Evolutionary conservation across 2,113 vertebrate species (phyloP), one percentile per base, ranked within the genome.

Genomic region (Etheostoma cragini): DNA sequence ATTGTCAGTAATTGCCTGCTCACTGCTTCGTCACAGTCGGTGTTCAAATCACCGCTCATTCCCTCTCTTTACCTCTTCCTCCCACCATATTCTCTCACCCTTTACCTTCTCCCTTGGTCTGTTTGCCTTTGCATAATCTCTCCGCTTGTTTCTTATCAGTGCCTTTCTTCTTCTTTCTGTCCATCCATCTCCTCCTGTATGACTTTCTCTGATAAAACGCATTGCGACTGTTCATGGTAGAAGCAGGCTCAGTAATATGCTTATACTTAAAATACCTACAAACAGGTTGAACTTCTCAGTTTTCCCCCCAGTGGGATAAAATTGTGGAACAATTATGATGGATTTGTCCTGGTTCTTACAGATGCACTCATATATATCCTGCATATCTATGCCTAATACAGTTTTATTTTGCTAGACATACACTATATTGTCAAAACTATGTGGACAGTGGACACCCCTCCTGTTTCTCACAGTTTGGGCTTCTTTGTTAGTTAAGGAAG

Each of bases 1-100:
- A 89, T 86, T 78, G 90, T 84, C 83, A 80, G 87, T 90, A 85
- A 91, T 93, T 86, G 86, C 80, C 80, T 79, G 62, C 54, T 89
- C 64, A 53, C 81, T 72, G 80, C 78, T 88, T 58, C 4, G 7
- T 91, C 84, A 75, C 78, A 80, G 84, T 72, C 77, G 19, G 77
- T 33, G 13, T 80, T 83, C 60, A 87, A 75, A 83, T 68, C 80
- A 47, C 77, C 0, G 35, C 76, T 84, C 38, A 7, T 74, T 82
- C 68, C 30, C 69, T 35, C 35, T 61, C 33, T 80, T 77, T 62
- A 62, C 60, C 73, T 58, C 50, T 50, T 75, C 54, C 65, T 53
- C 57, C 46, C 77, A 49, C 50, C 46, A 21, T 73, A 70, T 53
- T 57, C 49, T 74, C 61, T 76, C 46, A 16, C 69, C 68, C 61